Evolutionary conservation across 2,888 invertebrate genomes (phyloP).

Genomic region (Apoderus coryli): DNA sequence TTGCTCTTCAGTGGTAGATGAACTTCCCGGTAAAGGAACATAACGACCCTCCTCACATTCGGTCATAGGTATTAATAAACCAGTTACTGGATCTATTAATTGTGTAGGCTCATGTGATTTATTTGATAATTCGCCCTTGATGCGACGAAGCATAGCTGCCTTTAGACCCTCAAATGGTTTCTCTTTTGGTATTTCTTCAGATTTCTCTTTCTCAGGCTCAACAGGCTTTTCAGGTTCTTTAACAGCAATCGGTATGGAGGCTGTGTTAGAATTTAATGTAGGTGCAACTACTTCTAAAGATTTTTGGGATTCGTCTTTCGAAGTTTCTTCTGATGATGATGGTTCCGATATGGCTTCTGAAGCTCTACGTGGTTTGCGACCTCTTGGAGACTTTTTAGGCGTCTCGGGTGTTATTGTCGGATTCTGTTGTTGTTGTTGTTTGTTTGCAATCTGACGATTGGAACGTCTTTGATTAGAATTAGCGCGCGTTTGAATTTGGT

Average conservation of each 20-base stretch:
- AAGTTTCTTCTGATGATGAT: constrained; percentile 40
- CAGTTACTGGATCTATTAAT: constrained; percentile 61
- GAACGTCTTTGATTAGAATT: constrained; percentile 38
- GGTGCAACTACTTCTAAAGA: constrained; percentile 5
- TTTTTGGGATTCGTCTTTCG: constrained; percentile 16
- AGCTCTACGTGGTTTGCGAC: constrained; percentile 45
- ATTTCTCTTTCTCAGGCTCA: constrained; percentile 11
- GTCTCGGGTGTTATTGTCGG: constrained; percentile 20
- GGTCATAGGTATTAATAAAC: constrained; percentile 51
- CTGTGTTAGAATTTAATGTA: constrained; percentile 13
- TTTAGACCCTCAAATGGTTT: constrained; percentile 30
- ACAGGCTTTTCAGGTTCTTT: constrained; percentile 19
- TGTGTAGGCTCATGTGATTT: constrained; percentile 44
- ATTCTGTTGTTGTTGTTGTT: constrained; percentile 13
- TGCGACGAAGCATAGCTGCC: constrained; percentile 29
- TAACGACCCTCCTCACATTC: constrained; percentile 57
- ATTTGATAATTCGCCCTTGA: constrained; percentile 27
- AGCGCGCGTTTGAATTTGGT: constrained; percentile 36
- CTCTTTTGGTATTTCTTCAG: constrained; percentile 19
- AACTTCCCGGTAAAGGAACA: constrained; percentile 38
- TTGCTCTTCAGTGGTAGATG: constrained; percentile 13
- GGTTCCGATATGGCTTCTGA: constrained; percentile 52
- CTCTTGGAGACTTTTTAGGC: constrained; percentile 48
- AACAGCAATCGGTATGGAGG: neutral
- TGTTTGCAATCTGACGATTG: constrained; percentile 37